Conservation (phyloP, 2,888 invertebrate species). For the Ypsolopha scabrella region DNA sequence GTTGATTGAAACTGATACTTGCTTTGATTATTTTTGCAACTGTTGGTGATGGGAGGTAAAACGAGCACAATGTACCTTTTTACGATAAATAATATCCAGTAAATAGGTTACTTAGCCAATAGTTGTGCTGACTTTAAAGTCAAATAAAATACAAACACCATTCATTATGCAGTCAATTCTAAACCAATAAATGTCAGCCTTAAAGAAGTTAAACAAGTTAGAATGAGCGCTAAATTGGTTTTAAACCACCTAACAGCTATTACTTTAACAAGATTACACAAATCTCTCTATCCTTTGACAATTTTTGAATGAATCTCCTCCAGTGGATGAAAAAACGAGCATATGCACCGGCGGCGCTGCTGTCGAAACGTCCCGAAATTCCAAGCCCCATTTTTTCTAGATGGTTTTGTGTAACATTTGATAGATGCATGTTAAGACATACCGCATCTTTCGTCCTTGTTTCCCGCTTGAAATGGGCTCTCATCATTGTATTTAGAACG, state of each 20-base stretch:
- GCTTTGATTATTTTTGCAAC: constrained; percentile 22
- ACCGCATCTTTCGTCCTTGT: constrained; percentile 66
- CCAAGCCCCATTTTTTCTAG: constrained; percentile 47
- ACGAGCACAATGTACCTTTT: too few species aligned
- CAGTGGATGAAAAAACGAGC: constrained; percentile 53
- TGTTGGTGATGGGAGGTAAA: neutral
- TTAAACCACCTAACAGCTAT: constrained; percentile 41
- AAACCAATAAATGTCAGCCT: constrained; percentile 31
- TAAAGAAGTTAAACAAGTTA: constrained; percentile 19
- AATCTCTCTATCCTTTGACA: constrained; percentile 59
- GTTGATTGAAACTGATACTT: constrained; percentile 49
- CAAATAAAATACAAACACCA: too few species aligned
- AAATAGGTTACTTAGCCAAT: too few species aligned
- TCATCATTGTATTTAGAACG: constrained; percentile 45
- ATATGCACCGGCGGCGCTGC: constrained; percentile 38
- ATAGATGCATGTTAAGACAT: constrained; percentile 67
- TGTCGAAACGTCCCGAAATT: constrained; percentile 63
- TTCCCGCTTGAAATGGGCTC: constrained; percentile 49
- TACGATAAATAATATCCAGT: too few species aligned
- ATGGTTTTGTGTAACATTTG: constrained; percentile 40
- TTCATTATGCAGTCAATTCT: constrained; percentile 6
- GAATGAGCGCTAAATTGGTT: constrained; percentile 45
- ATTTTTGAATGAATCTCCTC: constrained; percentile 65
- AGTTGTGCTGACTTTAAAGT: too few species aligned
- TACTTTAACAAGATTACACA: constrained; percentile 66